phyloP scores from a whole-genome alignment of 2,113 vertebrate species.

The Hippocampus comes region DNA sequence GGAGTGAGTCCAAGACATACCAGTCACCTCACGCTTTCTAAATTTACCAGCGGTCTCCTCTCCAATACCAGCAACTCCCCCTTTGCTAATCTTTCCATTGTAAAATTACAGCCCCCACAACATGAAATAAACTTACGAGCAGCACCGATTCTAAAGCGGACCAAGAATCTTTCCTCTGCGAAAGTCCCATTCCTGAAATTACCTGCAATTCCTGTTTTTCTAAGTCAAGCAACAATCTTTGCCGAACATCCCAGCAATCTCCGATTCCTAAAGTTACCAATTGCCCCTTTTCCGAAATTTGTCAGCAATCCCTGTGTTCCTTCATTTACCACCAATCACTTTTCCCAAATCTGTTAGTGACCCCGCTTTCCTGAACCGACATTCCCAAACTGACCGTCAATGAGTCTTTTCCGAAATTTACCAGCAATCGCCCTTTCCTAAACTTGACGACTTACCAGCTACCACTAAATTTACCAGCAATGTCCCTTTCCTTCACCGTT shows the following conservation, averaged over 20 bases:
- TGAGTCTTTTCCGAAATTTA: not conserved
- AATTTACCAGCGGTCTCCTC: not conserved
- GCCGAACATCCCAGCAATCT: not conserved
- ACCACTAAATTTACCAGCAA: not conserved
- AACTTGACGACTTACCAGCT: not conserved
- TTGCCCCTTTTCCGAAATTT: no score
- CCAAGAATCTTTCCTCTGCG: not conserved
- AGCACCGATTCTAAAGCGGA: no score
- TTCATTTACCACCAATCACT: no score
- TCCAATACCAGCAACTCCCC: no score
- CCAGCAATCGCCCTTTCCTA: not conserved
- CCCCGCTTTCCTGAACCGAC: no score
- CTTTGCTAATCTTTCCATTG: no score
- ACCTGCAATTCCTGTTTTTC: not conserved
- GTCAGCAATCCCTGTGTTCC: no score
- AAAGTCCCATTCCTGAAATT: not conserved
- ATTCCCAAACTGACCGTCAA: not conserved
- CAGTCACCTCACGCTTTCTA: not conserved
- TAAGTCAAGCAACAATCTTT: not conserved
- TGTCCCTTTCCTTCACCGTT: not conserved
- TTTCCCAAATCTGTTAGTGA: no score
- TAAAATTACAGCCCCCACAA: no score
- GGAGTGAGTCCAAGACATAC: conserved; percentile 70
- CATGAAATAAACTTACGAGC: no score
- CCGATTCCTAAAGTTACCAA: not conserved